Percentiles rank a stretch among this genome's conserved stretches.
phyloP scores from a whole-genome alignment of 2,113 vertebrate species.

The Etheostoma cragini region DNA sequence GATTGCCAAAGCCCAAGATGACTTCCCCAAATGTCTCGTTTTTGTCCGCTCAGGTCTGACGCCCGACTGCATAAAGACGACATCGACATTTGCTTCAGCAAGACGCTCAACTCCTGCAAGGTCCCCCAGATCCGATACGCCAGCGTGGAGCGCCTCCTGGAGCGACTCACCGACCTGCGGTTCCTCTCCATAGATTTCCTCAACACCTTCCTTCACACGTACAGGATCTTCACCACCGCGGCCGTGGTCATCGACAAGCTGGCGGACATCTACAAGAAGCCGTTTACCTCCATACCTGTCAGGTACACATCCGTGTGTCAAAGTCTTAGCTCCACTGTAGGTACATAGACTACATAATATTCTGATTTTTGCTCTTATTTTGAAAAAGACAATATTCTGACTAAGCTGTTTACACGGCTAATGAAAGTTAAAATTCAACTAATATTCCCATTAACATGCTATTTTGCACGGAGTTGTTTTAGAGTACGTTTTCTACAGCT shows the following conservation, averaged over 20 bases:
- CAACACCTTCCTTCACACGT: constrained; percentile 98
- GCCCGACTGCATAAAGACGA: constrained; percentile 94
- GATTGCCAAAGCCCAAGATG: too few relatives aligned
- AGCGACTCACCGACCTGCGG: constrained; percentile 92
- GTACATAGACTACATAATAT: background rate
- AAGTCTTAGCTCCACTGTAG: background rate
- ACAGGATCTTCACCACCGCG: constrained; percentile 94
- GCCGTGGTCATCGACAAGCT: constrained; percentile 94
- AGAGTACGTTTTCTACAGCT: too few relatives aligned
- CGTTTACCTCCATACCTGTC: constrained; percentile 94
- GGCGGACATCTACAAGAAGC: constrained; percentile 92
- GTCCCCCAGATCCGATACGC: constrained; percentile 97
- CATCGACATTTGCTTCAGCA: constrained; percentile 97
- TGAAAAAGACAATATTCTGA: too few relatives aligned
- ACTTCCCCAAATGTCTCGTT: too few relatives aligned
- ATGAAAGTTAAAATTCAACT: too few relatives aligned
- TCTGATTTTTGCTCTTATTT: too few relatives aligned
- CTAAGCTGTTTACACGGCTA: too few relatives aligned
- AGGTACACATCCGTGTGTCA: constrained; percentile 79
- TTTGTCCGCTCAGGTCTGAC: constrained; percentile 61
- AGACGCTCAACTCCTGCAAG: constrained; percentile 98
- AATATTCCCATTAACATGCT: too few relatives aligned
- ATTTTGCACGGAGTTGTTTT: too few relatives aligned
- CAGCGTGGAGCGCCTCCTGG: constrained; percentile 94
- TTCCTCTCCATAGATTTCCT: constrained; percentile 99